phyloP scores from a whole-genome alignment of 2,113 vertebrate genomes.

The Muntiacus reevesi region DNA sequence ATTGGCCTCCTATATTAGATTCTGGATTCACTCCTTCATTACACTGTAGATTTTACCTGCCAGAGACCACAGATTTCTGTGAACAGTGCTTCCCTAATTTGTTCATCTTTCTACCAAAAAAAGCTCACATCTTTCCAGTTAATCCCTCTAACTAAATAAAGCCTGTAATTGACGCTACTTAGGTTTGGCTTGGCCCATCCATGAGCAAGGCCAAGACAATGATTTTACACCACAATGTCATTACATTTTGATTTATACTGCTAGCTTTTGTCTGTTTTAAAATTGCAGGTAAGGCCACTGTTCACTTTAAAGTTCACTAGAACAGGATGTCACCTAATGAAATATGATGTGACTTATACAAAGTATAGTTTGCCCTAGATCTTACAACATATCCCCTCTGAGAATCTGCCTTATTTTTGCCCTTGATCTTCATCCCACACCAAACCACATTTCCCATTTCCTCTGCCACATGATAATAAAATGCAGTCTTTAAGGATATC shows the following conservation, averaged over 20 bases:
- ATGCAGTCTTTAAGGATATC: neutral
- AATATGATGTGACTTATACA: fast-evolving
- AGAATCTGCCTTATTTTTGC: neutral
- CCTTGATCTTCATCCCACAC: neutral
- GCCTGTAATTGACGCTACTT: neutral
- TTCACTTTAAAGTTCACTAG: neutral
- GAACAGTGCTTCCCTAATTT: neutral
- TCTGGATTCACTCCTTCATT: neutral
- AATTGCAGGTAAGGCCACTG: neutral
- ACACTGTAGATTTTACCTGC: neutral
- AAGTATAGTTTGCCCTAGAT: neutral
- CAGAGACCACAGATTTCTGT: neutral
- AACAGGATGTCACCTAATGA: neutral
- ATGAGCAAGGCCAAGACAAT: neutral
- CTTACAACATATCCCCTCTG: neutral
- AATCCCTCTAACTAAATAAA: neutral
- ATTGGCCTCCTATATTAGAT: neutral
- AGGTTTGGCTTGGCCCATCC: neutral
- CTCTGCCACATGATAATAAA: neutral
- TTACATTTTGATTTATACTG: neutral
- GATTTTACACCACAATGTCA: neutral
- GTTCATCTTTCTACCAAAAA: neutral
- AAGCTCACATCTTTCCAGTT: neutral
- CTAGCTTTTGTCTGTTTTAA: neutral
- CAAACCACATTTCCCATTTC: neutral